Conservation (phyloP, 2,888 invertebrate genomes). For the Sussaba pulchella region DNA sequence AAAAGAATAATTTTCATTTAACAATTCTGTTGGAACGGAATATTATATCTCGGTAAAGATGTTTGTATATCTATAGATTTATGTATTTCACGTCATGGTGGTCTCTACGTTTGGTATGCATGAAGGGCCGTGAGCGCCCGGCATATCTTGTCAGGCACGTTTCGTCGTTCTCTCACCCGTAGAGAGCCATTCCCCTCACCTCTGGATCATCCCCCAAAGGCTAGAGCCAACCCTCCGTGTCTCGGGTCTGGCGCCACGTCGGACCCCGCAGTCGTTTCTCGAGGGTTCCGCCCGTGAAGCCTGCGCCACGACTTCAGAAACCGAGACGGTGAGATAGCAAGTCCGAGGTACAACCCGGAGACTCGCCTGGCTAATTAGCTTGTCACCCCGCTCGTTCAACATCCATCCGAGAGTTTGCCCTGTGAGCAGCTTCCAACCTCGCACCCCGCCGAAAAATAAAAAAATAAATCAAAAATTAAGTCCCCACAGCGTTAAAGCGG, state of each 20-base stretch:
- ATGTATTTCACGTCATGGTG: slow-evolving; percentile 15
- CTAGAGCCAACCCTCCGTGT: slow-evolving; percentile 41
- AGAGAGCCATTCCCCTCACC: slow-evolving; percentile 44
- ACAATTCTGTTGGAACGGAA: slow-evolving; percentile 4
- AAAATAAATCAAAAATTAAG: not conserved
- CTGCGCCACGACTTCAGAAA: not conserved
- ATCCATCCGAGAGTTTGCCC: slow-evolving; percentile 4
- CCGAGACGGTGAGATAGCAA: not conserved
- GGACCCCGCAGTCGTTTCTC: slow-evolving; percentile 23
- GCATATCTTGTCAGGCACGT: slow-evolving; percentile 61
- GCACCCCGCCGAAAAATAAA: no score
- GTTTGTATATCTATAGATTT: slow-evolving; percentile 2
- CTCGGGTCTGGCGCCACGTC: slow-evolving; percentile 26
- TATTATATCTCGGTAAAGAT: not conserved
- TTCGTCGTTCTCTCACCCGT: slow-evolving; percentile 60
- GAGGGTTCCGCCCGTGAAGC: slow-evolving; percentile 28
- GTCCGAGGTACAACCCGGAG: slow-evolving; percentile 18
- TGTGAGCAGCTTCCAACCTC: not conserved
- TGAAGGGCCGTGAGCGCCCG: slow-evolving; percentile 52
- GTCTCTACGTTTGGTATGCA: slow-evolving; percentile 60
- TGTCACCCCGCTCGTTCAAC: slow-evolving; percentile 31
- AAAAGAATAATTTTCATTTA: no score
- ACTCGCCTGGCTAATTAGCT: slow-evolving; percentile 52
- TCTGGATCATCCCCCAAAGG: slow-evolving; percentile 59
- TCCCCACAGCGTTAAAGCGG: not conserved